Conservation (phyloP, 2,888 invertebrate genomes). For the Mythimna lalbum region DNA sequence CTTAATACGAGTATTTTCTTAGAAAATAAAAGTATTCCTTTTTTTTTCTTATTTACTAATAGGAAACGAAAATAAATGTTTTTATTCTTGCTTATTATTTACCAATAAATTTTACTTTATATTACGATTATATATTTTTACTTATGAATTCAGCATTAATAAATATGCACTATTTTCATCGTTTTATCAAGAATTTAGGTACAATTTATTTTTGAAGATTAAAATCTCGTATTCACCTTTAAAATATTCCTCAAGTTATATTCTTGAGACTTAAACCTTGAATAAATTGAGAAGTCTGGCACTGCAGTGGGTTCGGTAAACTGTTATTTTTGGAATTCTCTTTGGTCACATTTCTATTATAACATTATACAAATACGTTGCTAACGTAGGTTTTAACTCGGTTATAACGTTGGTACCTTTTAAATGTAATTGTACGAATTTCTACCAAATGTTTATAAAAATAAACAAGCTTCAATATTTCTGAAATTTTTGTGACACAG, state of each 20-base stretch:
- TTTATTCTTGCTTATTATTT: too few relatives aligned
- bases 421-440: slow-evolving; percentile 1
- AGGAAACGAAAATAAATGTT: too few relatives aligned
- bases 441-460: too few relatives aligned
- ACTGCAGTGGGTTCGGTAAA: slow-evolving; percentile 11
- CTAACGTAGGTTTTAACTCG: slow-evolving; percentile 6
- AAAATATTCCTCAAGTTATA: background rate
- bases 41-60: too few relatives aligned
- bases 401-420: slow-evolving; percentile 11
- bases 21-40: too few relatives aligned
- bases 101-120: too few relatives aligned
- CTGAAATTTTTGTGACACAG: too few relatives aligned
- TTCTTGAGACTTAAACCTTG: background rate
- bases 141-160: too few relatives aligned
- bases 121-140: too few relatives aligned
- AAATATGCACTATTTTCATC: background rate
- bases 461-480: too few relatives aligned
- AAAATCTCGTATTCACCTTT: background rate
- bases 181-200: background rate
- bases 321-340: slow-evolving; percentile 6
- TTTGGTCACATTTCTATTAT: slow-evolving; percentile 1
- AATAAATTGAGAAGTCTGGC: slow-evolving; percentile 1
- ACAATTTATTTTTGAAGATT: background rate
- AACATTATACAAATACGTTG: slow-evolving; percentile 1
- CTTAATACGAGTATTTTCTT: too few relatives aligned